Base-by-base conservation (phyloP, 2,888 invertebrate genomes). In the Julus scanicus region DNA sequence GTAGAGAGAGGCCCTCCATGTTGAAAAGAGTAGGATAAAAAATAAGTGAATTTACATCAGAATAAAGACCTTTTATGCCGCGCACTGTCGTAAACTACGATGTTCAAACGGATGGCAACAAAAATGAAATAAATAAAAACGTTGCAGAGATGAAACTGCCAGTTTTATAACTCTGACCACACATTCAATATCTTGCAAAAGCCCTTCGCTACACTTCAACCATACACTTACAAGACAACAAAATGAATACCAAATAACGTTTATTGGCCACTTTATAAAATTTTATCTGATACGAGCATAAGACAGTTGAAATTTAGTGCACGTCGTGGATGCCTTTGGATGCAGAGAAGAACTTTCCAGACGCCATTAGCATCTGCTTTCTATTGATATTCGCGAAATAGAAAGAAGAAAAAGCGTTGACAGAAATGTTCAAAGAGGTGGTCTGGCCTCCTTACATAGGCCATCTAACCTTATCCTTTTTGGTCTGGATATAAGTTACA, bases 141-240 rank as follows among this genome's bases (percentile, higher is more conserved):
- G 71, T 71, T 9, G 71, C 71, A 20, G 29, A 71, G 71, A 71
- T 71, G 71, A 71, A 71, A 71, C 71, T 71, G 71, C 71, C 71
- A 71, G 71, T 71, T 71, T 71, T 71, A 71, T 71, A 71, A 71
- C 71, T 71, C 71, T 71, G 71, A 71, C 71, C 71, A 71, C 71
- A 71, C 71, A 71, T 71, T 71, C 71, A 71, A 71, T 71, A 71
- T 71, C 20, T 71, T 29, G 1, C 71, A 29, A 71, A 71, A 71
- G 71, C 71, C 71, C 71, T 71, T 71, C 29, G 71, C 71, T n/a
- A 8, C 29, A 71, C 71, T 71, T 71, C 71, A 71, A 29, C 29
- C 29, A 71, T 29, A 29, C 71, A 71, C 71, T 71, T 71, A 8
- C n/a, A 71, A 6, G 71, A 71, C 71, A 29, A 71, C 71, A 71